Percentiles rank a stretch among this genome's conserved stretches.
Evolutionary conservation across 2,113 vertebrate species (phyloP).

Genomic region (Campylomormyrus numenius): DNA sequence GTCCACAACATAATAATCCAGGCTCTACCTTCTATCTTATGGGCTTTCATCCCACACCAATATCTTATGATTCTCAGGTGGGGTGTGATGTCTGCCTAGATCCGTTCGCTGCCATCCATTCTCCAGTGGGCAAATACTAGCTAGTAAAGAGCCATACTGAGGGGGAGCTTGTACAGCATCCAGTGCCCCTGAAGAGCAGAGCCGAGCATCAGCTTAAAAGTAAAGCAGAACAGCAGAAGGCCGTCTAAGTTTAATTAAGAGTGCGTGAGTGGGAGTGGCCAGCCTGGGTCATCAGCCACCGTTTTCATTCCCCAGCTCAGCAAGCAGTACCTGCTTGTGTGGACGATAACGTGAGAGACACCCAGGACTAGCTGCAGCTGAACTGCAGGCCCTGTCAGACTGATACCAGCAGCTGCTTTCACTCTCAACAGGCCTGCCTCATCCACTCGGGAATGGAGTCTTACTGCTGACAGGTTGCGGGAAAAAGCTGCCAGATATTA

Average conservation of each 20-base stretch:
- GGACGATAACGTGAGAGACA: background rate
- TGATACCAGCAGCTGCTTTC: background rate
- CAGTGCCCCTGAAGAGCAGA: background rate
- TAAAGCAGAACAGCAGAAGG: background rate
- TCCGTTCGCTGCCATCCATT: background rate
- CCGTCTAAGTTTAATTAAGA: background rate
- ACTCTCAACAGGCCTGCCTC: background rate
- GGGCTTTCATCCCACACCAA: background rate
- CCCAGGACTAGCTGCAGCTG: background rate
- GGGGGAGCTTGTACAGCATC: background rate
- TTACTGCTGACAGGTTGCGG: constrained; percentile 24
- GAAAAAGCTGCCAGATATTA: constrained; percentile 66
- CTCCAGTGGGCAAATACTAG: background rate
- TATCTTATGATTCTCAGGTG: background rate
- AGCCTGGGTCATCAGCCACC: background rate
- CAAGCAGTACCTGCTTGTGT: background rate
- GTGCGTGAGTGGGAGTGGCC: background rate
- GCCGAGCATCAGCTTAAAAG: background rate
- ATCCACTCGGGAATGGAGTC: background rate
- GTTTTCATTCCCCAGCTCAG: background rate
- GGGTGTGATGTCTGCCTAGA: background rate
- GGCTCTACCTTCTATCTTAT: background rate
- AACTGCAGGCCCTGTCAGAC: background rate
- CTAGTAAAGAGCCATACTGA: background rate
- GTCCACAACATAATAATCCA: background rate